Evolutionary conservation across 1,140 invertebrate genomes (phyloP), one percentile per base, ranked within the genome.

Genomic region (Melipona quadrifasciata): DNA sequence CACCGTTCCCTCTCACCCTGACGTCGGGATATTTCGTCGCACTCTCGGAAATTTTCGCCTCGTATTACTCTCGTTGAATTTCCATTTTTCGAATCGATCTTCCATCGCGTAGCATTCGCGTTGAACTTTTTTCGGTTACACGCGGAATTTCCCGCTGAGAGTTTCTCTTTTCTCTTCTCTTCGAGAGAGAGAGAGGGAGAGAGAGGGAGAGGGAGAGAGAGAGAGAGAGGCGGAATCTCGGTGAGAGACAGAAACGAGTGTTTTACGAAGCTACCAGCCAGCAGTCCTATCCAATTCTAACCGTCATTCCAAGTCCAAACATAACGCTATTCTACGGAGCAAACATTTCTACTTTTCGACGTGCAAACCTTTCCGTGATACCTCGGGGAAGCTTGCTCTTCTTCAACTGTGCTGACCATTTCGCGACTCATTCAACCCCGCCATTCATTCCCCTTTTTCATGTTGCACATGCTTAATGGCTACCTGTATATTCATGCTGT

Each of bases 251-350:
- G 82, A 61, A 70, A 68, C 68, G 67, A 84, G 78, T 80, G 89
- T 90, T 86, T 76, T 53, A 68, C 77, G 47, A 64, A 55, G 70
- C 80, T 24, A 80, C 61, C 86, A 79, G 79, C 75, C 70, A 87
- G 47, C 27, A 67, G 58, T 84, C 86, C 91, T 91, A 92, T 93
- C 91, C 91, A 94, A 94, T 94, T 94, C 89, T 85, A 92, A 86
- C 91, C 92, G 93, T 93, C 93, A 94, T 94, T 94, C 93, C 91
- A 94, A 94, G 93, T 93, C 91, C 91, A 94, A 93, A 94, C 91
- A 92, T 93, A 89, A 93, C 92, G 88, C 91, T 91, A 93, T 93
- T 93, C 91, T 87, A 84, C 78, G 91, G 86, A 91, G 93, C 93
- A 94, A 94, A 94, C 93, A 94, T 93, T 93, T 92, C 91, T 93